Conservation (phyloP, 2,797 vertebrate genomes). For the Brachyalestes nurse region DNA sequence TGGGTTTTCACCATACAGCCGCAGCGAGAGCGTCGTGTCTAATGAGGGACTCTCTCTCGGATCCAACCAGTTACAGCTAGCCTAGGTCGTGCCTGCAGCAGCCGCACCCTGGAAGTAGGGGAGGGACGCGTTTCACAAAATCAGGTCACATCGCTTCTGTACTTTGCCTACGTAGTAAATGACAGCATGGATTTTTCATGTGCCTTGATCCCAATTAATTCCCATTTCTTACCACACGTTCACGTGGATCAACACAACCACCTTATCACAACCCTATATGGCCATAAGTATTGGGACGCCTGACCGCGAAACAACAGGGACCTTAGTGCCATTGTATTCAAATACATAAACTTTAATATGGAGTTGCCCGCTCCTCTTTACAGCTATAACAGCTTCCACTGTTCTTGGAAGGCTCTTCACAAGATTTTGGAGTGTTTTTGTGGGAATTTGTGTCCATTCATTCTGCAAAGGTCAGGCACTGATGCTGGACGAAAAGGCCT, state of each 20-base stretch:
- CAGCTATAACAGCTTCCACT: too few species aligned
- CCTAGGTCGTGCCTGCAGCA: slow-evolving; percentile 3
- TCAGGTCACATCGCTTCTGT: slow-evolving; percentile 57
- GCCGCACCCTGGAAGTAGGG: slow-evolving; percentile 71
- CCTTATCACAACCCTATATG: not conserved
- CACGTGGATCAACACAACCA: not conserved
- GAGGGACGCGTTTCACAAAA: slow-evolving; percentile 47
- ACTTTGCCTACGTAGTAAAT: slow-evolving; percentile 6
- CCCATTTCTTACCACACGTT: not conserved
- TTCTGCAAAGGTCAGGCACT: too few species aligned
- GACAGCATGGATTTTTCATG: not conserved
- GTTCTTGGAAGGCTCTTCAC: too few species aligned
- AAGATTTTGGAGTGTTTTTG: too few species aligned
- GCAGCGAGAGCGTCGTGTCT: slow-evolving; percentile 60
- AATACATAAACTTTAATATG: too few species aligned
- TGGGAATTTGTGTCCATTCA: too few species aligned
- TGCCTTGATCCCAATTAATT: not conserved
- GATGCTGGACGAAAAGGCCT: too few species aligned
- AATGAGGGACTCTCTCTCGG: slow-evolving; percentile 43
- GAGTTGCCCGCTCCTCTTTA: too few species aligned
- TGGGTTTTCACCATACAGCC: slow-evolving; percentile 79
- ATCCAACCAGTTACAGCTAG: slow-evolving; percentile 39
- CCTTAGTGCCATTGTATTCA: too few species aligned
- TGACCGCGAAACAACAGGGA: too few species aligned
- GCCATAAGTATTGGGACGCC: too few species aligned